These are phyloP conservation scores for Cotesia chilonis DNA, from an alignment of 1,140 invertebrate genomes.

Conservation along the genomic window DNA sequence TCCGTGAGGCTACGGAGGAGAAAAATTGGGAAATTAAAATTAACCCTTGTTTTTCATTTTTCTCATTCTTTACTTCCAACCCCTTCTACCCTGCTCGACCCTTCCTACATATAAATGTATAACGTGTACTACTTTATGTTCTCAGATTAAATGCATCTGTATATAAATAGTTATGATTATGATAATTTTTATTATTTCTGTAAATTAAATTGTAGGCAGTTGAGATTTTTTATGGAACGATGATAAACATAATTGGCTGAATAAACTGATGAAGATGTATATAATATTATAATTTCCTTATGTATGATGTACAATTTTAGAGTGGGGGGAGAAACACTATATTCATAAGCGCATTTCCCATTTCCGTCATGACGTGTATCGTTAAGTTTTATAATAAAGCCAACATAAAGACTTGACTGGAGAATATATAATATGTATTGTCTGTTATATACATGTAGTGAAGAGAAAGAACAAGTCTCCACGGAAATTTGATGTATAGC, in stretches of 20 bases:
- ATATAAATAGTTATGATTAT: no score
- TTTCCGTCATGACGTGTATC: conserved; percentile 63
- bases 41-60: conserved; percentile 49
- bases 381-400: conserved; percentile 67
- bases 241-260: no score
- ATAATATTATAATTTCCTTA: no score
- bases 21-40: conserved; percentile 68
- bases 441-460: background rate
- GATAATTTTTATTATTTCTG: no score
- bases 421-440: no score
- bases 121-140: background rate
- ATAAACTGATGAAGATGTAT: no score
- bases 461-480: conserved; percentile 36
- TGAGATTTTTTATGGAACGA: no score
- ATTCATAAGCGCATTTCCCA: conserved; percentile 62
- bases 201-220: no score
- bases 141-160: background rate
- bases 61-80: conserved; percentile 34
- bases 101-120: background rate
- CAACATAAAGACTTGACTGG: conserved; percentile 32
- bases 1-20: conserved; percentile 39
- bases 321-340: conserved; percentile 43
- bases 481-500: conserved; percentile 62
- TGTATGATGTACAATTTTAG: background rate
- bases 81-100: no score